phyloP scores from a whole-genome alignment of 2,888 invertebrate species.

The Mythimna vitellina region DNA sequence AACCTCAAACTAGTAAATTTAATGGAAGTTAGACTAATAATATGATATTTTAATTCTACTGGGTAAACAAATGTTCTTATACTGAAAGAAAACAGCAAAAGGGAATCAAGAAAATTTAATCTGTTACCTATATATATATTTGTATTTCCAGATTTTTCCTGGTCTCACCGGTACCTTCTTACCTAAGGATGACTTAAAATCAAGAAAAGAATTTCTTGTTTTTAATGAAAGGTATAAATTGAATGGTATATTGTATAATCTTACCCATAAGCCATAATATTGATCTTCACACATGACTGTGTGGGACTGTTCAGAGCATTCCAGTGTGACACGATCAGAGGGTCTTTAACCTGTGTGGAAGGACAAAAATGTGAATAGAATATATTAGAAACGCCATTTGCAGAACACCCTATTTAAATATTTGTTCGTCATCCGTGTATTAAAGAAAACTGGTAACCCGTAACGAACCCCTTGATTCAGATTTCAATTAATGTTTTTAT shows the following conservation, averaged over 20 bases:
- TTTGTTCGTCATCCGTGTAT: not conserved
- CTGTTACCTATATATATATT: not conserved
- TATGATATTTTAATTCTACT: not conserved
- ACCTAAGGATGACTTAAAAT: not conserved
- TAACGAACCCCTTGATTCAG: not conserved
- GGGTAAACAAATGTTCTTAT: not conserved
- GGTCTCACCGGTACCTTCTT: not conserved
- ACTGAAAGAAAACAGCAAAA: slow-evolving; percentile 6
- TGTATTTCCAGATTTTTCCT: slow-evolving; percentile 2
- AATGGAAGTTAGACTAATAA: not conserved
- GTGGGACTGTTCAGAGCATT: slow-evolving; percentile 98
- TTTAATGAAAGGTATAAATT: not conserved
- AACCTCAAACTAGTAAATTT: slow-evolving; percentile 31
- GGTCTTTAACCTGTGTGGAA: slow-evolving; percentile 94
- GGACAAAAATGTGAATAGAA: slow-evolving; percentile 40
- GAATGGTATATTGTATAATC: slow-evolving; percentile 40
- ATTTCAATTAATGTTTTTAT: slow-evolving; percentile 2
- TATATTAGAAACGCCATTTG: slow-evolving; percentile 21
- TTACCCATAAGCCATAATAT: slow-evolving; percentile 96
- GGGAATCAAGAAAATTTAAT: not conserved
- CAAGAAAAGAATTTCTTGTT: not conserved
- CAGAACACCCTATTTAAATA: slow-evolving; percentile 12
- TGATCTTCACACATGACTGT: slow-evolving; percentile 98
- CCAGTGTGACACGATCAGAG: slow-evolving; percentile 98
- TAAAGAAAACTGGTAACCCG: slow-evolving; percentile 7